Evolutionary conservation across 2,888 invertebrate species (phyloP).

Genomic region (Emmelina monodactyla): DNA sequence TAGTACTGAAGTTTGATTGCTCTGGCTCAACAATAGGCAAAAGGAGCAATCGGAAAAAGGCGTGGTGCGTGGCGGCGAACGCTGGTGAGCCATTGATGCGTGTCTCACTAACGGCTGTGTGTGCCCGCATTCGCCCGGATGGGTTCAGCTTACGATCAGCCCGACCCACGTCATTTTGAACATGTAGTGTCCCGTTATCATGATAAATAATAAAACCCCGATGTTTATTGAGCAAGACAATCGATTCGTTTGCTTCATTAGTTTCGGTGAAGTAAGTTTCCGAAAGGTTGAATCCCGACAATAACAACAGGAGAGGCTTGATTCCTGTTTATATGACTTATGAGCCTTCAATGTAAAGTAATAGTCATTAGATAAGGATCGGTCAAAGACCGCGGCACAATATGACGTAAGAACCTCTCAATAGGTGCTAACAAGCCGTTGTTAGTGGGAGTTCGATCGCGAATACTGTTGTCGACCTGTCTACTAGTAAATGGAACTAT

Average conservation of each 20-base stretch:
- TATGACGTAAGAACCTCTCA: slow-evolving; percentile 39
- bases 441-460: slow-evolving; percentile 26
- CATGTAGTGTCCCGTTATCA: slow-evolving; percentile 8
- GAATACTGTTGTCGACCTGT: not conserved
- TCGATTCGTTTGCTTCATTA: too few relatives aligned
- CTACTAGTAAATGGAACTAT: too few relatives aligned
- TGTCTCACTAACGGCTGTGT: slow-evolving; percentile 20
- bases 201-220: not conserved
- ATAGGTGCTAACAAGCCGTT: slow-evolving; percentile 48
- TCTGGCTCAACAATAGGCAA: too few relatives aligned
- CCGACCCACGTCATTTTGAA: slow-evolving; percentile 10
- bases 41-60: slow-evolving; percentile 31
- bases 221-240: too few relatives aligned
- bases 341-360: slow-evolving; percentile 22
- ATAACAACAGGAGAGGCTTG: too few relatives aligned
- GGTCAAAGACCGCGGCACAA: slow-evolving; percentile 28
- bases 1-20: slow-evolving; percentile 15
- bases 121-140: slow-evolving; percentile 19
- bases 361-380: slow-evolving; percentile 40
- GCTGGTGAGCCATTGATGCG: slow-evolving; percentile 25
- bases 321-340: too few relatives aligned
- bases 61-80: slow-evolving; percentile 20
- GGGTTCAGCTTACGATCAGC: slow-evolving; percentile 10
- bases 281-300: too few relatives aligned
- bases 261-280: too few relatives aligned